Evolutionary conservation across 2,113 vertebrate species (phyloP), one percentile per base, ranked within the genome.

Genomic region (Sclerurus mexicanus): DNA sequence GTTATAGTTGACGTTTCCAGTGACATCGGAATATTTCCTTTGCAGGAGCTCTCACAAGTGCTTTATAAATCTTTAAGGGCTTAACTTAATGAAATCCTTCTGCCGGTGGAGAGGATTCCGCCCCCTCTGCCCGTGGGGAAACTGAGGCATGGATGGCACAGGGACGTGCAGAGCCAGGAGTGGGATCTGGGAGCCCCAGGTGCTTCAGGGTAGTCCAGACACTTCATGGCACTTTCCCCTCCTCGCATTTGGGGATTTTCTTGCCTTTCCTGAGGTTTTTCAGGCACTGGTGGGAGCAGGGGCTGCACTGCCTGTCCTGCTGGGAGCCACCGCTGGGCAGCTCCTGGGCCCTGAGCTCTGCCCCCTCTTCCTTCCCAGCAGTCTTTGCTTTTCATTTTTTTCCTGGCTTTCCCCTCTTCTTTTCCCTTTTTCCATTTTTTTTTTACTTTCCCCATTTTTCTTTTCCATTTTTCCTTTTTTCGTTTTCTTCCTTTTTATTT

Each of bases 1-100:
- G 91, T 95, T 90, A 62, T 5, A 89, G 80, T 58, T 95, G 96
- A 90, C 76, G 68, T 95, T 93, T 68, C 42, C 93, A 56, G 87
- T 87, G 95, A 90, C 93, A 85, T 27, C 85, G 81, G 95, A 37
- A 75, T 93, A 94, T 92, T 97, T 96, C 90, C 88, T 94, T 23
- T 0, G 12, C 0, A 1, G 92, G 78, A 95, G 96, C 62, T 91
- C 90, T 95, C 92, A 85, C 42, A 12, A 92, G 96, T 14, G 80
- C 79, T 95, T 95, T 87, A 76, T 85, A 39, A 94, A 92, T 87
- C 93, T 89, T 79, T 64, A 56, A 72, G 3, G 37, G 46, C 91
- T 96, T 78, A 47, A 91, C 39, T 58, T 63, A 84, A 88, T 87
- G 58, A 86, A 81, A 86, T 55, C 85, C 53, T 67, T 14, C 1